These are phyloP conservation scores for Rhodinocichla rosea DNA, from an alignment of 2,113 vertebrate genomes.

Conservation along the genomic window DNA sequence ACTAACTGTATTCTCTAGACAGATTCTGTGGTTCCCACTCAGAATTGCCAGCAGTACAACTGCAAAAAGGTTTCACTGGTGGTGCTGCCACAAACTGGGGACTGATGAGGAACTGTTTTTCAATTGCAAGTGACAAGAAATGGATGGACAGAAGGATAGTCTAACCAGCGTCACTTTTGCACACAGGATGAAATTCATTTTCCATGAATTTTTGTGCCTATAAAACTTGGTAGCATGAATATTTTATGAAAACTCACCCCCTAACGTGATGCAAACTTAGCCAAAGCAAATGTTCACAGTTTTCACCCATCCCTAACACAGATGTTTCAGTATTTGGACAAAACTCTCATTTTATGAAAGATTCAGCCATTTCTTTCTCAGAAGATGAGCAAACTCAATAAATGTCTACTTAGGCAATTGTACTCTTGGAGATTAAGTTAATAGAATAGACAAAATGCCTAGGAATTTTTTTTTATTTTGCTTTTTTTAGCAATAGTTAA, in stretches of 20 bases:
- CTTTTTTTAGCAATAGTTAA: background rate
- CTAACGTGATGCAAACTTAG: background rate
- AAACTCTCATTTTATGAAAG: constrained; percentile 57
- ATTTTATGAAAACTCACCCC: background rate
- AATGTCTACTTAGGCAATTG: constrained; percentile 51
- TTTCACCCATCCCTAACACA: background rate
- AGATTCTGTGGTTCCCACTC: background rate
- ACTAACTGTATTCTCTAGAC: too few species aligned
- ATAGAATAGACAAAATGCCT: constrained; percentile 48
- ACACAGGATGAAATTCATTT: background rate
- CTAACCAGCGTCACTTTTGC: background rate
- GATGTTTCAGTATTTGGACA: constrained; percentile 63
- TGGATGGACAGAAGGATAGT: background rate
- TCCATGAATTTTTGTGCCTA: background rate
- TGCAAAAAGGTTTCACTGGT: background rate
- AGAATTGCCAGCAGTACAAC: background rate
- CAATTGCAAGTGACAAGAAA: background rate
- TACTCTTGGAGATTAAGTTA: constrained; percentile 54
- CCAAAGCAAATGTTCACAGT: constrained; percentile 17
- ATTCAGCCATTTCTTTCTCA: constrained; percentile 61
- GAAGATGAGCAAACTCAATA: constrained; percentile 44
- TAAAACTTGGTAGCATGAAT: background rate
- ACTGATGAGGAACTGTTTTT: background rate
- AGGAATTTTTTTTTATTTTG: background rate
- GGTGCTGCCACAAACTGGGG: background rate